Evolutionary conservation across 2,888 invertebrate species (phyloP), one percentile per base, ranked within the genome.

Genomic region (Branchipolynoe longqiensis): DNA sequence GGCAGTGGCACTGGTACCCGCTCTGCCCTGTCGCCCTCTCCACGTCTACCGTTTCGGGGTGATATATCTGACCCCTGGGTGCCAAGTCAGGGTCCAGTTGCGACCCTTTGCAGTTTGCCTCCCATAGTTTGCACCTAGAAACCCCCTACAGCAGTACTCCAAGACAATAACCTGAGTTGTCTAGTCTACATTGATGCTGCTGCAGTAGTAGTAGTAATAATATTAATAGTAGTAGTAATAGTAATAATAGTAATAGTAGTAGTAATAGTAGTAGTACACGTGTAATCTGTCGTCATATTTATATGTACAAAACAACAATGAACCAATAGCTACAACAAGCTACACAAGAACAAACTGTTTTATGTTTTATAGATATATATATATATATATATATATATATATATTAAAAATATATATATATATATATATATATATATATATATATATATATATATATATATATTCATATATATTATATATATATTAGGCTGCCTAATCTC

Each of bases 271-370:
- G n/a, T n/a, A n/a, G n/a, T n/a, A n/a, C n/a, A n/a, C n/a, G 48
- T 48, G 48, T 48, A 8, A 12, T 48, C 48, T 48, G 48, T 48
- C 18, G 48, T 48, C 18, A 8, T 12, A 48, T 48, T 48, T 18
- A 22, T 69, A 69, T 69, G 38, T 69, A 69, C 69, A 69, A 69
- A 69, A 69, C 69, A 69, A 69, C 69, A 69, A 69, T 69, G 38
- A 69, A 36, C 69, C 69, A 69, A 69, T 69, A 22, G 69, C 69
- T 69, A 69, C 69, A n/a, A n/a, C n/a, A 69, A 33, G 69, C 69
- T 69, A 69, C 69, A 69, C 69, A 69, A 69, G 69, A 69, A 69
- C n/a, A n/a, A 69, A 69, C 69, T 36, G 36, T 69, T 62, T 31
- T 8, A n/a, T n/a, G n/a, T n/a, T n/a, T n/a, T n/a, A n/a, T n/a